A percentile compares a stretch with the other conserved stretches of the same genome.
These are phyloP conservation scores for Poecile atricapillus DNA, from an alignment of 2,113 vertebrate species.

Conservation along the genomic window DNA sequence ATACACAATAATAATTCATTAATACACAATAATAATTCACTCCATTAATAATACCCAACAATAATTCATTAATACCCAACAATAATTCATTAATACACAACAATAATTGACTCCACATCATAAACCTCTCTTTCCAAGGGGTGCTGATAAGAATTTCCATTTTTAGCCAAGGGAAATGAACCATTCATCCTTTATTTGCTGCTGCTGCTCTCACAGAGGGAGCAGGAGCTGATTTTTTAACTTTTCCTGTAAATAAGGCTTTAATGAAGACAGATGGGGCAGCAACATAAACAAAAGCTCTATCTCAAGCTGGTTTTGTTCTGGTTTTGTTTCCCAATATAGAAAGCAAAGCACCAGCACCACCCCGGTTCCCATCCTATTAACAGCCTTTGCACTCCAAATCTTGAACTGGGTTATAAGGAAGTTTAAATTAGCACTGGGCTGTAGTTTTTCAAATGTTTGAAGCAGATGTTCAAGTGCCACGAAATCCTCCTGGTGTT, in stretches of 20 bases:
- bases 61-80: too few species aligned
- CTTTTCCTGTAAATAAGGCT: conserved; percentile 69
- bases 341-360: conserved; percentile 66
- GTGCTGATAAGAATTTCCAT: conserved; percentile 52
- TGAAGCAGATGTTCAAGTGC: conserved; percentile 67
- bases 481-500: conserved; percentile 13
- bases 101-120: not conserved
- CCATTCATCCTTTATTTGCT: not conserved
- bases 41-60: not conserved
- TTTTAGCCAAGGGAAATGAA: conserved; percentile 3
- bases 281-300: conserved; percentile 72
- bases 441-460: conserved; percentile 70
- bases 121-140: conserved; percentile 4
- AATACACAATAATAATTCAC: not conserved
- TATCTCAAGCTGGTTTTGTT: conserved; percentile 68
- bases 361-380: conserved; percentile 61
- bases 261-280: conserved; percentile 75
- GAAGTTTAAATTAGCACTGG: conserved; percentile 76
- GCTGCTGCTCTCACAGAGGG: conserved; percentile 19
- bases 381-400: conserved; percentile 66
- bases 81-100: not conserved
- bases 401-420: conserved; percentile 67
- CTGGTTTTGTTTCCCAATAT: conserved; percentile 75
- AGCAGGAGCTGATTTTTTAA: conserved; percentile 49
- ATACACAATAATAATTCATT: not conserved